These are phyloP conservation scores for Anorthoa munda DNA, from an alignment of 2,888 invertebrate genomes.

Conservation along the genomic window DNA sequence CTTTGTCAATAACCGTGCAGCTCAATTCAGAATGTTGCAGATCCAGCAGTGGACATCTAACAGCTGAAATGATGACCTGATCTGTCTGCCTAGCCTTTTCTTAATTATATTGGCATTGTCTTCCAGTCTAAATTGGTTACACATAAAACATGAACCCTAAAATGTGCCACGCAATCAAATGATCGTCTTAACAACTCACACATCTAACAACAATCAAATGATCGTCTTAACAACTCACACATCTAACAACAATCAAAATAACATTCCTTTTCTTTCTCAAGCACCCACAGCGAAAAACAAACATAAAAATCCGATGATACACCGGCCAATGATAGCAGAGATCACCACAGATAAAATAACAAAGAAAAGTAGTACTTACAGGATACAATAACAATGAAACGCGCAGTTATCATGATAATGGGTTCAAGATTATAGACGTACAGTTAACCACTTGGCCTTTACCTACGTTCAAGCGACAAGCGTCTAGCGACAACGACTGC, in stretches of 20 bases:
- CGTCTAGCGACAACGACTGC: background rate
- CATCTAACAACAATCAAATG: constrained; percentile 21
- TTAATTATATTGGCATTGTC: no score
- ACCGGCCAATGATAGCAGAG: constrained; percentile 38
- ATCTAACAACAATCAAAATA: constrained; percentile 25
- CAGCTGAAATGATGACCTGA: no score
- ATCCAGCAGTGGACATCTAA: no score
- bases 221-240: background rate
- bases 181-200: background rate
- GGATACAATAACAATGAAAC: constrained; percentile 43
- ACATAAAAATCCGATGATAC: constrained; percentile 43
- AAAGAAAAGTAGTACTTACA: constrained; percentile 35
- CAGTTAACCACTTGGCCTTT: background rate
- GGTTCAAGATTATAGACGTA: constrained; percentile 33
- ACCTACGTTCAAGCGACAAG: background rate
- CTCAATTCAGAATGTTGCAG: no score
- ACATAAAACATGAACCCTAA: background rate
- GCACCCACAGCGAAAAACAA: constrained; percentile 23
- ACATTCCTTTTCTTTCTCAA: constrained; percentile 8
- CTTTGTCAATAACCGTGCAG: no score
- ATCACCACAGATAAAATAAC: constrained; percentile 51
- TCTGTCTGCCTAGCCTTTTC: no score
- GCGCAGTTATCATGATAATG: constrained; percentile 47
- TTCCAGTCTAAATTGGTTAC: background rate
- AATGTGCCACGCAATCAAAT: background rate